A percentile compares a stretch with the other conserved stretches of the same genome.
Conservation (phyloP, 2,888 invertebrate genomes). For the Iphiclides podalirius region DNA sequence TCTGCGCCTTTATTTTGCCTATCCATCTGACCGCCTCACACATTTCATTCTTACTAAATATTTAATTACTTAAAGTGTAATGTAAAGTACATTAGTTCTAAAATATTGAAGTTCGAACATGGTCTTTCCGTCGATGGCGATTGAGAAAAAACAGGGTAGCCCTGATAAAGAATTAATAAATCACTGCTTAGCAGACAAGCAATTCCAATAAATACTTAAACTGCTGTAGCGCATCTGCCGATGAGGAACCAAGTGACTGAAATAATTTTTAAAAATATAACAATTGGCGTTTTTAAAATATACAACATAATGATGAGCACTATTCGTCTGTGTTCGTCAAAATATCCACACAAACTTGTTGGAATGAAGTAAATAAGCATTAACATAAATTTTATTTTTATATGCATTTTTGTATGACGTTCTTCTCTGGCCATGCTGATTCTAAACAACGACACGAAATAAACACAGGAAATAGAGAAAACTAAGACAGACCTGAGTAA, state of each 20-base stretch:
- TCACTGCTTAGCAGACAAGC: constrained; percentile 45
- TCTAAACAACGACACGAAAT: constrained; percentile 6
- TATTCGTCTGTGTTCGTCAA: constrained; percentile 50
- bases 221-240: constrained; percentile 47
- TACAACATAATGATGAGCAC: constrained; percentile 64
- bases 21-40: not conserved
- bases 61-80: constrained; percentile 3
- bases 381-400: constrained; percentile 48
- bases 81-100: constrained; percentile 1
- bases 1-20: constrained; percentile 5
- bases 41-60: not conserved
- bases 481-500: constrained; percentile 11
- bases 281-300: constrained; percentile 54
- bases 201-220: constrained; percentile 42
- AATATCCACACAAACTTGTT: constrained; percentile 54
- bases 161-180: not conserved
- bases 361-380: constrained; percentile 64
- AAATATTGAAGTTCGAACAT: not conserved
- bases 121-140: not conserved
- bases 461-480: constrained; percentile 21
- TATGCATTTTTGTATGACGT: constrained; percentile 23
- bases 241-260: constrained; percentile 43
- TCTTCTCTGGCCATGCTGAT: constrained; percentile 1
- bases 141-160: not conserved
- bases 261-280: constrained; percentile 73